Base-by-base conservation (phyloP, 1,140 invertebrate genomes). In the Drosophila quadrilineata region DNA sequence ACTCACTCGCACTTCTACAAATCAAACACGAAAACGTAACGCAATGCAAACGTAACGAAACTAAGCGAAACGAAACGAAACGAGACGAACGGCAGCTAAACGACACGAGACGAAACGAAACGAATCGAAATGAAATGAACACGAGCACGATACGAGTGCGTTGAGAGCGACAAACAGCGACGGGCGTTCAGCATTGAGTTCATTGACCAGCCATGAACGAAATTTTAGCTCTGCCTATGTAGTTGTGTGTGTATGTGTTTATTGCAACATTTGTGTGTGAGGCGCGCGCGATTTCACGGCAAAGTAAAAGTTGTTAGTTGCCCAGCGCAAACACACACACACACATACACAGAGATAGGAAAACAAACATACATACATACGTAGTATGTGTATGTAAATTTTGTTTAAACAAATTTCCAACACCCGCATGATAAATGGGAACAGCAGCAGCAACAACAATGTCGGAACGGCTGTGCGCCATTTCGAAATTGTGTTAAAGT, bases 121-220 rank as follows among this genome's bases (percentile, higher is more conserved):
- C 45, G 28, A 28, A 38, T 19, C 26, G 24, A 16, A 58, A 40
- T 33, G 48, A 53, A 58, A 50, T n/a, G 45, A 48, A 46, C 43
- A 52, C 29, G 31, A 50, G 26, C 28, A 24, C 10, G n/a, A 52
- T 45, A 35, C 14, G 28, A 10, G 16, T n/a, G n/a, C n/a, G n/a
- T n/a, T n/a, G n/a, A 31, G 9, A 35, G 5, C 14, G 22, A 40
- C 24, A 10, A 40, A 31, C 57, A 33, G 40, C 48, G 74, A 31
- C 21, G 50, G 6, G n/a, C n/a, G n/a, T n/a, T n/a, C 12, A 14
- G 26, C 33, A 52, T 28, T 6, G 76, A 87, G 87, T 88, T 88
- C 87, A 85, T 69, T 88, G 87, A 88, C 87, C 87, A 88, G 87
- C 87, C 87, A 54, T 88, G 82, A 87, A 86, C 82, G 75, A 88